phyloP scores from a whole-genome alignment of 2,113 vertebrate genomes.

The Microtus ochrogaster region DNA sequence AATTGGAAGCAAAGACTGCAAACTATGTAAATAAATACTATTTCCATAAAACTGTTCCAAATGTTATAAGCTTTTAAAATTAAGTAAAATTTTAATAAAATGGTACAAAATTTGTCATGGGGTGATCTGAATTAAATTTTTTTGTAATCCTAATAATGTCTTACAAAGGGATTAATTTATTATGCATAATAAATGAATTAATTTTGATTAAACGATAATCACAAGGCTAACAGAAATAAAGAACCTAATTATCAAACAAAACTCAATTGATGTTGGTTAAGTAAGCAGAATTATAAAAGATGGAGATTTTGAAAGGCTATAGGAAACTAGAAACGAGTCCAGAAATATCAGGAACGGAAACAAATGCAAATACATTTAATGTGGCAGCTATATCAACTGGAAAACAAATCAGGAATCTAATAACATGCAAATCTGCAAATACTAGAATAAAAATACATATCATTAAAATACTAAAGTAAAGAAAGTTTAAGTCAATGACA shows the following conservation, averaged over 20 bases:
- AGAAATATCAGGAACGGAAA: neutral
- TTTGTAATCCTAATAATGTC: neutral
- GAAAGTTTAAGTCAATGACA: neutral
- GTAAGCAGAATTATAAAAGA: neutral
- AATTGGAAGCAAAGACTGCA: neutral
- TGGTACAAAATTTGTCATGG: neutral
- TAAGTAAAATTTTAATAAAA: neutral
- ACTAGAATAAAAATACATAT: neutral
- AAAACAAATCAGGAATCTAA: neutral
- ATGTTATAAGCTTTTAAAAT: neutral
- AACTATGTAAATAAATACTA: neutral
- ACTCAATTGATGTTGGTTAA: neutral
- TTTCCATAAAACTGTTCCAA: neutral
- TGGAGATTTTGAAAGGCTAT: neutral
- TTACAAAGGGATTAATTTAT: neutral
- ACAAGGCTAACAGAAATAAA: neutral
- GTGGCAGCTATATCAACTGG: neutral
- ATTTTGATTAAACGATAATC: neutral
- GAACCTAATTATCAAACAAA: slow-evolving; percentile 1
- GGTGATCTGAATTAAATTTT: slow-evolving; percentile 7
- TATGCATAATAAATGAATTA: neutral
- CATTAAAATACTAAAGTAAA: neutral
- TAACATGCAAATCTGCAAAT: neutral
- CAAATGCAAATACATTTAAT: slow-evolving; percentile 26
- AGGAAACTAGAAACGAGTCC: neutral